phyloP scores from a whole-genome alignment of 53 echinoderm and acorn worm species.

The Luidia sarsii region DNA sequence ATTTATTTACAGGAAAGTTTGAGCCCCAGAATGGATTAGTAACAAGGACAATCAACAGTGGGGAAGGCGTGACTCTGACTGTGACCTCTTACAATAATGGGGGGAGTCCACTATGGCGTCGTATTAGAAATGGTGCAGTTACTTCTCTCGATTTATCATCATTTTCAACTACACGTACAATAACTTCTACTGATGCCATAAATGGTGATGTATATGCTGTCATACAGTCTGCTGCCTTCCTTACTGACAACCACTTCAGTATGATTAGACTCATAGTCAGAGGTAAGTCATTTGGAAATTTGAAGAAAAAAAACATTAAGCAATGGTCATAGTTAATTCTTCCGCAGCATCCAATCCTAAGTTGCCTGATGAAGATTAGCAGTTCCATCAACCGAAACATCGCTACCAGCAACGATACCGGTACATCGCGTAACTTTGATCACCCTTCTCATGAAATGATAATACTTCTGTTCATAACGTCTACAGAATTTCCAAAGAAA shows the following conservation, averaged over 20 bases:
- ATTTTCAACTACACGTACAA: neutral
- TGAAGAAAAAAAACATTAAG: too few relatives aligned
- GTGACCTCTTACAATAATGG: neutral
- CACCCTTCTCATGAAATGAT: too few relatives aligned
- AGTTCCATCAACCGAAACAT: too few relatives aligned
- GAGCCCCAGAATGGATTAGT: conserved; percentile 43
- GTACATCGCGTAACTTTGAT: too few relatives aligned
- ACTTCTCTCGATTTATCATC: neutral
- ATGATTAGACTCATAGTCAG: conserved; percentile 52
- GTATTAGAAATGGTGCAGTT: neutral
- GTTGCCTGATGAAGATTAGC: too few relatives aligned
- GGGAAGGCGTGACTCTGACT: conserved; percentile 24
- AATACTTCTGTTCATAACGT: too few relatives aligned
- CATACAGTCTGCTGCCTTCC: neutral
- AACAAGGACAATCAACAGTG: conserved; percentile 51
- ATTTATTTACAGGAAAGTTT: conserved; percentile 48
- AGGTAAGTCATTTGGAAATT: conserved; percentile 39
- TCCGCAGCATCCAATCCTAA: too few relatives aligned
- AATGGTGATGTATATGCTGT: conserved; percentile 28
- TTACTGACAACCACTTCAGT: conserved; percentile 34
- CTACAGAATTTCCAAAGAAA: too few relatives aligned
- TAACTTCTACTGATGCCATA: neutral
- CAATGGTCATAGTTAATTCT: too few relatives aligned
- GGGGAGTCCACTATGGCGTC: neutral
- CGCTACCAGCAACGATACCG: too few relatives aligned